phyloP scores from a whole-genome alignment of 2,888 invertebrate genomes.

The Orthosia cruda region DNA sequence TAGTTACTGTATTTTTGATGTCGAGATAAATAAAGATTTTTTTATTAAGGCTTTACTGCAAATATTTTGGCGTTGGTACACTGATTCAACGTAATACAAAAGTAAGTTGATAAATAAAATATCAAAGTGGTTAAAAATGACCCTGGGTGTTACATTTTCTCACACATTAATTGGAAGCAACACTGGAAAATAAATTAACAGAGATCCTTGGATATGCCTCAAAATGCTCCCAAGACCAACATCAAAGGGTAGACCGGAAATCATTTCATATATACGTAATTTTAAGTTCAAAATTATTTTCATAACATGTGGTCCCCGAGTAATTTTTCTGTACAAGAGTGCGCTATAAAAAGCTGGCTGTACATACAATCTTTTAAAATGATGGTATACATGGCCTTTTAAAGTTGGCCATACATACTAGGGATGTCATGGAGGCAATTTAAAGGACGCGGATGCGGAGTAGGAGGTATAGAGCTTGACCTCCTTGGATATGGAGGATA shows the following conservation, averaged over 20 bases:
- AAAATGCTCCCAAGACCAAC: conserved; percentile 32
- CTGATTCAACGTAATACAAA: too few species aligned
- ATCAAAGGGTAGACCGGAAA: conserved; percentile 56
- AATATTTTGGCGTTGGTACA: neutral
- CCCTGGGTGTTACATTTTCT: neutral
- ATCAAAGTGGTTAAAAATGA: neutral
- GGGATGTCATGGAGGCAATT: too few species aligned
- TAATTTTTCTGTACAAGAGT: conserved; percentile 16
- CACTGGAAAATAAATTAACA: neutral
- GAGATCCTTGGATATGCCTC: neutral
- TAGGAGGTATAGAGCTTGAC: too few species aligned
- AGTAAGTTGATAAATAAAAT: neutral
- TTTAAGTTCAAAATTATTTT: conserved; percentile 41
- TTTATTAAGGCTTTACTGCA: neutral
- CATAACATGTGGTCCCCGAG: conserved; percentile 8
- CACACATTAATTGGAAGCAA: neutral
- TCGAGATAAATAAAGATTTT: too few species aligned
- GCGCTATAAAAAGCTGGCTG: conserved; percentile 34
- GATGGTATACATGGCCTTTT: too few species aligned
- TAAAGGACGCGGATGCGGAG: too few species aligned
- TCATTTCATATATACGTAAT: conserved; percentile 52
- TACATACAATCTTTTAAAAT: conserved; percentile 8
- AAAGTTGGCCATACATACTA: too few species aligned
- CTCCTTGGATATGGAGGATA: too few species aligned
- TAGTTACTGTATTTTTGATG: too few species aligned